phyloP scores from a whole-genome alignment of 1,140 invertebrate species.

The Myzus persicae region DNA sequence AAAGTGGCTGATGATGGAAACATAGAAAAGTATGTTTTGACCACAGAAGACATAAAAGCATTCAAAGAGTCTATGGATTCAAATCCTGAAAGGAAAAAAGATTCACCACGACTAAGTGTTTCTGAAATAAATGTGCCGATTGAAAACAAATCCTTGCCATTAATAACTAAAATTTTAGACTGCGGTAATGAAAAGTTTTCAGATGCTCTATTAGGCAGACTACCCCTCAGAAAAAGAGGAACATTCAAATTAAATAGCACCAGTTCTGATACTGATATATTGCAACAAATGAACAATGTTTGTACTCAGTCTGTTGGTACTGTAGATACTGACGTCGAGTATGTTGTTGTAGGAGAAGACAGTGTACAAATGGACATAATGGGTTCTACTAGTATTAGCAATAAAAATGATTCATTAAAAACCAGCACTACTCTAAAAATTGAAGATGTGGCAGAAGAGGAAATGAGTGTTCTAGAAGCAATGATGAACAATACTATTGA shows the following conservation, averaged over 20 bases:
- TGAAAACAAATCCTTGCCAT: slow-evolving; percentile 44
- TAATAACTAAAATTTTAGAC: slow-evolving; percentile 50
- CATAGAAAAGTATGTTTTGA: slow-evolving; percentile 62
- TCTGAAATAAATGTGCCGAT: slow-evolving; percentile 53
- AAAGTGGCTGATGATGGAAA: slow-evolving; percentile 62
- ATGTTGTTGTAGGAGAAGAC: slow-evolving; percentile 44
- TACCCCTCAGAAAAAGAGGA: slow-evolving; percentile 49
- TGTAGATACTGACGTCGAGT: slow-evolving; percentile 49
- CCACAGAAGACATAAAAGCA: slow-evolving; percentile 62
- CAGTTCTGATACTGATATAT: slow-evolving; percentile 41
- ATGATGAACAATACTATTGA: slow-evolving; percentile 57
- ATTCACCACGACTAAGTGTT: slow-evolving; percentile 10
- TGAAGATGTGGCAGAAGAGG: slow-evolving; percentile 37
- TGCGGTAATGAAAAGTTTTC: slow-evolving; percentile 54
- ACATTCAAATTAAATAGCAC: slow-evolving; percentile 40
- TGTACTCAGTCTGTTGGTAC: slow-evolving; percentile 8
- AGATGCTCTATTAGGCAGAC: slow-evolving; percentile 34
- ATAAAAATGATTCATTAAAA: slow-evolving; percentile 38
- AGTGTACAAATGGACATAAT: slow-evolving; percentile 44
- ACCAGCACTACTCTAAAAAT: neutral
- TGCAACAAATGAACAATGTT: slow-evolving; percentile 42
- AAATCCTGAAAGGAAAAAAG: slow-evolving; percentile 50
- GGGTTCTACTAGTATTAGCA: slow-evolving; percentile 26
- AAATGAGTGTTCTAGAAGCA: slow-evolving; percentile 52
- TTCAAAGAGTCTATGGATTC: slow-evolving; percentile 58